Evolutionary conservation across 2,888 invertebrate species (phyloP), one percentile per base, ranked within the genome.

Genomic region (Rhorus exstirpatorius): DNA sequence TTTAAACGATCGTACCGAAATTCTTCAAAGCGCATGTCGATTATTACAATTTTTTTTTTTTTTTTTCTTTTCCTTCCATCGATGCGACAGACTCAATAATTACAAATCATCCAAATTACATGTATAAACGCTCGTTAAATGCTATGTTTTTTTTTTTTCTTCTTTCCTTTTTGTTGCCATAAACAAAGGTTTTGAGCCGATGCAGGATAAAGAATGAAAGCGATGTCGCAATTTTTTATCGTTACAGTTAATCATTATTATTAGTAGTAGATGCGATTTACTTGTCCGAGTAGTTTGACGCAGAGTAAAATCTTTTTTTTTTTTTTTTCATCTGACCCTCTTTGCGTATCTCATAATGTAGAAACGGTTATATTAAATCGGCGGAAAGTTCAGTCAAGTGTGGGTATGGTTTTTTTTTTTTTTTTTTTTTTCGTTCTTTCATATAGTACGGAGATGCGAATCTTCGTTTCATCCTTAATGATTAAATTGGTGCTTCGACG

Each of bases 71-170:
- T 82, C 51, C 88, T 87, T 89, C 88, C 90, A 87, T 89, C 88
- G 87, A 90, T 89, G 88, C 78, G 83, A 79, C 75, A 81, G 81
- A 81, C 76, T 85, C 86, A 83, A 67, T 85, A 81, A 85, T 81
- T 84, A 86, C 71, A 85, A 84, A 84, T 86, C 82, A 74, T 72
- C 76, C 81, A 75, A 81, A 67, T 78, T 70, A 85, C 85, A 87
- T n/a, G 84, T 85, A 88, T 85, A 90, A 89, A 91, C 86, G 85
- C 85, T 84, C 89, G 88, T 68, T 90, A 90, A 92, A 92, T 91
- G 91, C 91, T 90, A 87, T n/a, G 3, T 46, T 21, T 26, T 71
- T 67, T 14, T 17, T 14, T 17, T 24, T 17, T 63, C 63, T 26
- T 31, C 35, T 51, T 21, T 41, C 17, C 35, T 41, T 65, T 60